Percentiles rank a stretch among this genome's conserved stretches.
phyloP scores from a whole-genome alignment of 1,140 invertebrate species.

The Zaprionus gabonicus region DNA sequence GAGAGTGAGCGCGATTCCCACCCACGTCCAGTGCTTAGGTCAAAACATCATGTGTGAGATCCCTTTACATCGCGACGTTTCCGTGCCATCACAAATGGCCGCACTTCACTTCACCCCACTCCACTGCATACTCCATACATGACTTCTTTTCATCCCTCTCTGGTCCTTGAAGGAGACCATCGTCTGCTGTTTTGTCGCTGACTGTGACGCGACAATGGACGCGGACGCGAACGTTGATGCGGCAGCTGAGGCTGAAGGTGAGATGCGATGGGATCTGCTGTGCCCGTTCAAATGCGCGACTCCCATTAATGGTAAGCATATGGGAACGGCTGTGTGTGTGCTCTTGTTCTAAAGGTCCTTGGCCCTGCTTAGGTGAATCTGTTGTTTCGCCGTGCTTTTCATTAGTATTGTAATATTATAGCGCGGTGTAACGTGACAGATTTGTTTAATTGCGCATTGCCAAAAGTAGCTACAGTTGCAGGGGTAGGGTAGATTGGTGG shows the following conservation, averaged over 20 bases:
- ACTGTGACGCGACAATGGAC: constrained; percentile 14
- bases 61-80: constrained; percentile 25
- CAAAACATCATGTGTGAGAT: constrained; percentile 36
- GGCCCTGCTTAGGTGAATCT: not conserved
- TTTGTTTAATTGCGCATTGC: constrained; percentile 6
- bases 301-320: constrained; percentile 23
- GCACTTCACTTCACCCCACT: not conserved
- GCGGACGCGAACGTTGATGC: not conserved
- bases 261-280: constrained; percentile 3
- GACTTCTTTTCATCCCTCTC: constrained; percentile 34
- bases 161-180: constrained; percentile 11
- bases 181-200: not conserved
- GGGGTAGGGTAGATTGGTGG: not conserved
- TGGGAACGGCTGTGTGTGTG: not conserved
- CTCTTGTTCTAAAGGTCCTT: constrained; percentile 25
- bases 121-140: constrained; percentile 7
- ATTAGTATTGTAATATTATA: constrained; percentile 26
- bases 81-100: constrained; percentile 20
- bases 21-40: constrained; percentile 23
- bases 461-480: not conserved
- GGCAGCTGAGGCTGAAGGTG: constrained; percentile 2
- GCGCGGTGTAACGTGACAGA: constrained; percentile 27
- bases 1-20: not conserved
- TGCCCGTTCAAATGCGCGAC: constrained; percentile 21
- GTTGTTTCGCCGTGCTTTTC: constrained; percentile 9